Percentiles rank a stretch among this genome's conserved stretches.
These are phyloP conservation scores for Phengaris alcon DNA, from an alignment of 2,888 invertebrate genomes.

Conservation along the genomic window DNA sequence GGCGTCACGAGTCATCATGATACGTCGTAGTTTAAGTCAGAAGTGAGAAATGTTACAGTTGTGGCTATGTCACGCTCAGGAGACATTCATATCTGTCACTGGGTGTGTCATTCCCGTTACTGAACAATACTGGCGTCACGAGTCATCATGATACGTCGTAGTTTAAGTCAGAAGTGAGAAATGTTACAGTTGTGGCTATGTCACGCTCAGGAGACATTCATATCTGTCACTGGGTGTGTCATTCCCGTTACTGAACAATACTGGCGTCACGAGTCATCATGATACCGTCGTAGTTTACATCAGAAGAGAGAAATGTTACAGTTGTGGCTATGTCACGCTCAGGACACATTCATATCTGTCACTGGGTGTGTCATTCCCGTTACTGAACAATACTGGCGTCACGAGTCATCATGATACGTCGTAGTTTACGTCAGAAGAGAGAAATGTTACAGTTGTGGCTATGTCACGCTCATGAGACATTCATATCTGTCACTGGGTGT, in stretches of 20 bases:
- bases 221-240: constrained; percentile 43
- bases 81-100: constrained; percentile 26
- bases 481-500: constrained; percentile 42
- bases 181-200: background rate
- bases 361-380: constrained; percentile 15
- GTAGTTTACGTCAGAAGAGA: background rate
- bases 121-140: no score
- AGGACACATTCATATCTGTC: constrained; percentile 31
- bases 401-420: no score
- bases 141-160: no score
- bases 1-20: no score
- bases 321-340: background rate
- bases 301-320: background rate
- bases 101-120: constrained; percentile 34
- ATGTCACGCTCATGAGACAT: background rate
- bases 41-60: background rate
- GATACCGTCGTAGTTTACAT: background rate
- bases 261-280: background rate
- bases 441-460: background rate
- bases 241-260: constrained; percentile 33
- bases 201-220: background rate
- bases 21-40: no score
- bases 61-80: background rate
- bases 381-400: no score
- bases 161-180: background rate